These are phyloP conservation scores for Cyphomyrus discorhynchus DNA, from an alignment of 2,113 vertebrate genomes.

Conservation along the genomic window DNA sequence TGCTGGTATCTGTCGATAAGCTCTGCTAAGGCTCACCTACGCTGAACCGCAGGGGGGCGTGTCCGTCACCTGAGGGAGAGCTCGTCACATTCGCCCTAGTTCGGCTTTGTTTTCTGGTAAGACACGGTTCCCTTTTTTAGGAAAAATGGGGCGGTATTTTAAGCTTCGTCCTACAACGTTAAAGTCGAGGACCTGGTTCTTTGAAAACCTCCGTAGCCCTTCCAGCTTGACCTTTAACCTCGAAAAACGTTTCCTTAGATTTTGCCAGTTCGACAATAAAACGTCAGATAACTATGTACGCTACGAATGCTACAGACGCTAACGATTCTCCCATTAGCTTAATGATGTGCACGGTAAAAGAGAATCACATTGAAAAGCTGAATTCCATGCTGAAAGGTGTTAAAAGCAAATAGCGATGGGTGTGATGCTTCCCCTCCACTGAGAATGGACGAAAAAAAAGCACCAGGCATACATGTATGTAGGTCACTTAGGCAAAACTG, in stretches of 20 bases:
- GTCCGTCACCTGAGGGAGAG: not conserved
- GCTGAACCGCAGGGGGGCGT: not conserved
- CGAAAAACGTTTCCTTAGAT: not conserved
- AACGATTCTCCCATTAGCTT: not conserved
- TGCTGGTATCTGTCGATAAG: conserved; percentile 43
- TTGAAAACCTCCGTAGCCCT: not conserved
- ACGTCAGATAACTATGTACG: not conserved
- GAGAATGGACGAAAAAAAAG: not conserved
- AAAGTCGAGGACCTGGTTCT: not conserved
- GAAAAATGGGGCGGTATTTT: not conserved
- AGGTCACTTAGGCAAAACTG: not conserved
- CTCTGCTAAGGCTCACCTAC: conserved; percentile 35
- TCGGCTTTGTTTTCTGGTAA: not conserved
- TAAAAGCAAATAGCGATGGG: not conserved
- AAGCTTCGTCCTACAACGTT: not conserved
- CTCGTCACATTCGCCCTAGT: not conserved
- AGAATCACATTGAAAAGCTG: not conserved
- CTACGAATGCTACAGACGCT: not conserved
- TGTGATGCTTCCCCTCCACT: not conserved
- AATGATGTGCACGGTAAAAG: not conserved
- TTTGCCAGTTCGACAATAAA: not conserved
- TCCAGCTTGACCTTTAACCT: not conserved
- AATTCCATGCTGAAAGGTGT: not conserved
- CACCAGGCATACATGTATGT: not conserved
- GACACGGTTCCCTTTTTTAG: not conserved